These are phyloP conservation scores for Coryphaenoides rupestris DNA, from an alignment of 2,113 vertebrate species.

Conservation along the genomic window DNA sequence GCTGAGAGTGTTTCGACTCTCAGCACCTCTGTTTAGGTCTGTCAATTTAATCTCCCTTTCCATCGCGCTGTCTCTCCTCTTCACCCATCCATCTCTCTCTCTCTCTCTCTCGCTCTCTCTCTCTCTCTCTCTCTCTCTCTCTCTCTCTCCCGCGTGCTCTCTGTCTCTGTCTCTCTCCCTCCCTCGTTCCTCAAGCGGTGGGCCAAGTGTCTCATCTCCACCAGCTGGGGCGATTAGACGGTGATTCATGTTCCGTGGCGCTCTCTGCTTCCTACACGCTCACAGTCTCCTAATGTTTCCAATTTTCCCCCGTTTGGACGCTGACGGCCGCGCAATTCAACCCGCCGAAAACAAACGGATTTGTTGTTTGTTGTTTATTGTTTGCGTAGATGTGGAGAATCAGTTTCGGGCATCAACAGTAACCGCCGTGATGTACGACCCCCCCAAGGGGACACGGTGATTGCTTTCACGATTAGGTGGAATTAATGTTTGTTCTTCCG, in stretches of 20 bases:
- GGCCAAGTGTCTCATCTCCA: constrained; percentile 51
- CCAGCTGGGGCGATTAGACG: constrained; percentile 51
- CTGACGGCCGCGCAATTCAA: constrained; percentile 33
- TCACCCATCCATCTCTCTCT: neutral
- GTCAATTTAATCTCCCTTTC: neutral
- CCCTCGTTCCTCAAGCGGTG: constrained; percentile 35
- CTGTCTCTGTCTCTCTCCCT: neutral
- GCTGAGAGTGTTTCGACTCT: too few relatives aligned
- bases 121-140: neutral
- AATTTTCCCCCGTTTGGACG: constrained; percentile 31
- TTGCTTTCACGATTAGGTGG: neutral
- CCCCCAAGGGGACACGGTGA: neutral
- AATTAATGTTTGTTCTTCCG: neutral
- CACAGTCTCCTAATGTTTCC: constrained; percentile 37
- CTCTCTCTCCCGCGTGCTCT: neutral
- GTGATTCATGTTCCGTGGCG: constrained; percentile 50
- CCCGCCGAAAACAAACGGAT: constrained; percentile 33
- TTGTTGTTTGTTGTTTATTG: constrained; percentile 17
- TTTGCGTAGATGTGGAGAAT: constrained; percentile 18
- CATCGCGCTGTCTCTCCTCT: neutral
- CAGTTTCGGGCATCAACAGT: neutral
- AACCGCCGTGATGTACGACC: neutral
- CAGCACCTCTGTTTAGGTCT: too few relatives aligned
- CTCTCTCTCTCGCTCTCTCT: neutral
- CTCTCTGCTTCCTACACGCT: constrained; percentile 46